These are phyloP conservation scores for Galerucella nymphaeae DNA, from an alignment of 2,888 invertebrate species.

Conservation along the genomic window DNA sequence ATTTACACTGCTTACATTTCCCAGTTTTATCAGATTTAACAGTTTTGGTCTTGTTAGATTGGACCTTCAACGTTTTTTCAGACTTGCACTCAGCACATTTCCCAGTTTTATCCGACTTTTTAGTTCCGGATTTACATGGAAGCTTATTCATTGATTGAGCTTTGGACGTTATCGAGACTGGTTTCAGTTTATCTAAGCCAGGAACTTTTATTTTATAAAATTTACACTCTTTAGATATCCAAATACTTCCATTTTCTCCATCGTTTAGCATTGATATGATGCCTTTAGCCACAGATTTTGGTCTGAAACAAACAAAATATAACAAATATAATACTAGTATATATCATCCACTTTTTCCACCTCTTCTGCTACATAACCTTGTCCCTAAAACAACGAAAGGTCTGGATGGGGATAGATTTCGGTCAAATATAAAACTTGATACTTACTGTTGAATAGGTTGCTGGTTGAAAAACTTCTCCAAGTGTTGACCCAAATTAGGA, in stretches of 20 bases:
- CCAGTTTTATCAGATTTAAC: not conserved
- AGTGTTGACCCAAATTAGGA: constrained; percentile 51
- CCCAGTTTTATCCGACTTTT: not conserved
- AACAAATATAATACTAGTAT: no score
- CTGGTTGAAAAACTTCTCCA: constrained; percentile 53
- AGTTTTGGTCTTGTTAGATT: not conserved
- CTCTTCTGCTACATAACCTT: no score
- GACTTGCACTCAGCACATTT: not conserved
- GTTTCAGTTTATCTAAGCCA: constrained; percentile 47
- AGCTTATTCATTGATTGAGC: not conserved
- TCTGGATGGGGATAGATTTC: no score
- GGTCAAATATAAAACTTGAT: not conserved
- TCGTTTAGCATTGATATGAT: constrained; percentile 60
- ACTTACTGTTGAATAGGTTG: constrained; percentile 62
- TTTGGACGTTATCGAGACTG: constrained; percentile 7
- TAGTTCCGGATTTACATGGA: not conserved
- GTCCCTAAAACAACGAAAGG: no score
- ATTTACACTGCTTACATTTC: constrained; percentile 10
- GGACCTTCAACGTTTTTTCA: not conserved
- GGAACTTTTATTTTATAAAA: constrained; percentile 56
- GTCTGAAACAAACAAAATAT: constrained; percentile 38
- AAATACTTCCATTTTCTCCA: constrained; percentile 67
- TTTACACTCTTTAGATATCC: constrained; percentile 65
- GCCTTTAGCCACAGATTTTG: constrained; percentile 58
- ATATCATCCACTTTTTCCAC: no score